Conservation (phyloP, 1,140 invertebrate genomes). For the Bicyclus anynana region DNA sequence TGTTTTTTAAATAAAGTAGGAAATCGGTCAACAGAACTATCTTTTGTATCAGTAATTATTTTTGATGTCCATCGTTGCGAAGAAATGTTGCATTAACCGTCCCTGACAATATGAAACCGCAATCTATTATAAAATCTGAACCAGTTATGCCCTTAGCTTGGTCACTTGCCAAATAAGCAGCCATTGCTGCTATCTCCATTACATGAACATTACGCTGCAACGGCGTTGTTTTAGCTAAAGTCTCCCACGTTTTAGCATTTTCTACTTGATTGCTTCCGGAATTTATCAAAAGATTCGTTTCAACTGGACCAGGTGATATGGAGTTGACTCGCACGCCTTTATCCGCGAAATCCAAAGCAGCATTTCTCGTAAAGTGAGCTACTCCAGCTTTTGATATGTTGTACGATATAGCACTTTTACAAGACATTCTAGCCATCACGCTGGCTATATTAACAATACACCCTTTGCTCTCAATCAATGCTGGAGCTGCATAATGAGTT, state of each 20-base stretch:
- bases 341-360: slow-evolving; percentile 30
- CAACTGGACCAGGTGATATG: slow-evolving; percentile 28
- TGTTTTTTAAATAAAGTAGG: too few relatives aligned
- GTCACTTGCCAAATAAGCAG: slow-evolving; percentile 27
- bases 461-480: slow-evolving; percentile 18
- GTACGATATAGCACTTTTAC: slow-evolving; percentile 5
- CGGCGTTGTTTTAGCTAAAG: neutral
- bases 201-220: slow-evolving; percentile 16
- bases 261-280: slow-evolving; percentile 15
- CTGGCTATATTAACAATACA: slow-evolving; percentile 16
- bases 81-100: neutral
- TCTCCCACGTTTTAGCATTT: slow-evolving; percentile 11
- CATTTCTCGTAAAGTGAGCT: slow-evolving; percentile 28
- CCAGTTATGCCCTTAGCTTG: slow-evolving; percentile 35
- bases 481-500: neutral
- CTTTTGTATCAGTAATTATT: too few relatives aligned
- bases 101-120: slow-evolving; percentile 10
- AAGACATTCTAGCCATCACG: slow-evolving; percentile 9
- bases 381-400: slow-evolving; percentile 23
- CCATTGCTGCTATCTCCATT: slow-evolving; percentile 33
- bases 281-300: slow-evolving; percentile 26
- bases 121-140: slow-evolving; percentile 27
- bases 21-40: too few relatives aligned
- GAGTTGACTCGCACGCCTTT: slow-evolving; percentile 37
- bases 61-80: neutral